A percentile compares a stretch with the other conserved stretches of the same genome.
Evolutionary conservation across 2,888 invertebrate species (phyloP).

Genomic region (Abrostola triplasia): DNA sequence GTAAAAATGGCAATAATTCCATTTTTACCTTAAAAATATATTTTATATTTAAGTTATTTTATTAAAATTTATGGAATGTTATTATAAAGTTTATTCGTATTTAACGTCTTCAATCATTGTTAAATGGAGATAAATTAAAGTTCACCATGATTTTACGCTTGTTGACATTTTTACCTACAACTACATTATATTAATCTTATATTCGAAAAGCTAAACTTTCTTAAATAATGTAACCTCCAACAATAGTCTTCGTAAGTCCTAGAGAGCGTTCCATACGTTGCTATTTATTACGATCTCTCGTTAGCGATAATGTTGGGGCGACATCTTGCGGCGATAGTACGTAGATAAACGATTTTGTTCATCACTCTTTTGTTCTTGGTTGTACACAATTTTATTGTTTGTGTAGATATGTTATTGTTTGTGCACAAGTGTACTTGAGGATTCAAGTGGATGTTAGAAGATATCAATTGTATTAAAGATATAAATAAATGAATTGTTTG

Average conservation of each 20-base stretch:
- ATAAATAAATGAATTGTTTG: too few relatives aligned
- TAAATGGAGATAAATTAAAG: too few relatives aligned
- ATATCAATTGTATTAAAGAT: too few relatives aligned
- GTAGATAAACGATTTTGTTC: slow-evolving; percentile 60
- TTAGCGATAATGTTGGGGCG: slow-evolving; percentile 74
- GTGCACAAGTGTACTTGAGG: slow-evolving; percentile 30
- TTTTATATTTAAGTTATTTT: not conserved
- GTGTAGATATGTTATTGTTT: slow-evolving; percentile 41
- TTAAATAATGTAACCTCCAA: slow-evolving; percentile 2
- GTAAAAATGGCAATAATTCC: too few relatives aligned
- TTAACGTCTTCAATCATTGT: too few relatives aligned
- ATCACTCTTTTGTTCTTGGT: slow-evolving; percentile 56
- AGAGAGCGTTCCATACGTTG: slow-evolving; percentile 51
- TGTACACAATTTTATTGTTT: slow-evolving; percentile 57
- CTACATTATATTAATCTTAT: too few relatives aligned
- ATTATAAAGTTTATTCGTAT: too few relatives aligned
- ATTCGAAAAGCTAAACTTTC: too few relatives aligned
- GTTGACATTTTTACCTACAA: too few relatives aligned
- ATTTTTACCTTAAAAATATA: too few relatives aligned
- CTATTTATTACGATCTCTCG: slow-evolving; percentile 74
- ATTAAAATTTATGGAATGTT: too few relatives aligned
- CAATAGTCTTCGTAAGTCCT: slow-evolving; percentile 28
- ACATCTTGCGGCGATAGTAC: slow-evolving; percentile 69
- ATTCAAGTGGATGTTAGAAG: not conserved
- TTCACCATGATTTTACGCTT: too few relatives aligned